Evolutionary conservation across 1,140 invertebrate genomes (phyloP), one percentile per base, ranked within the genome.

Genomic region (Orussus abietinus): DNA sequence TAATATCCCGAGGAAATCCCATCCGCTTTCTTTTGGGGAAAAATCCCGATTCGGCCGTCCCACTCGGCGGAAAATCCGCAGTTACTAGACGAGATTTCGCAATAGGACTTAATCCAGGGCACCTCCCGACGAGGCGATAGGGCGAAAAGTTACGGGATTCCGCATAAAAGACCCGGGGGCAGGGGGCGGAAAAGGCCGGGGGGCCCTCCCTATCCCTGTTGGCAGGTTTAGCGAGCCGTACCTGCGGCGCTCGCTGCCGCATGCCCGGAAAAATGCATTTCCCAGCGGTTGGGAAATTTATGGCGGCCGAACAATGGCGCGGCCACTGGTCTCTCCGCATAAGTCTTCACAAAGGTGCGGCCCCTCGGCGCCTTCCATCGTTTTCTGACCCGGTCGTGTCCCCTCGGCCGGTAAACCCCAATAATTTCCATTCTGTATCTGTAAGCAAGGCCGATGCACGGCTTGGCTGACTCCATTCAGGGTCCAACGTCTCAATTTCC

Each of bases 281-380:
- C 53, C 53, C 57, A 57, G 49, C 46, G 59, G 53, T 51, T 45
- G 51, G 45, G 46, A 56, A 60, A 64, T 64, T 64, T 62, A 64
- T 59, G 53, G 57, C 31, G 29, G 37, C 31, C 48, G 53, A 47
- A 62, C 57, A 64, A 62, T 64, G 45, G 47, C 25, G 4, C 45
- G 45, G 9, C 26, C 50, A 22, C 42, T 44, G 43, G 32, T 39
- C n/a, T 45, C 35, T 34, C 51, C 38, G 15, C 43, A n/a, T 10
- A 26, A 43, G 36, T 48, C 26, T 33, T 37, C 30, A 13, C 35
- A 22, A 22, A 37, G 17, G 9, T 20, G 19, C 21, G 20, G 35
- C 26, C 4, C 37, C 19, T 20, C 13, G 35, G 14, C n/a, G 18
- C 32, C 20, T 26, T 33, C 36, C 14, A 26, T 34, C 28, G 26